These are phyloP conservation scores for Notolepis coatsorum DNA, from an alignment of 2,797 vertebrate species.

Conservation along the genomic window DNA sequence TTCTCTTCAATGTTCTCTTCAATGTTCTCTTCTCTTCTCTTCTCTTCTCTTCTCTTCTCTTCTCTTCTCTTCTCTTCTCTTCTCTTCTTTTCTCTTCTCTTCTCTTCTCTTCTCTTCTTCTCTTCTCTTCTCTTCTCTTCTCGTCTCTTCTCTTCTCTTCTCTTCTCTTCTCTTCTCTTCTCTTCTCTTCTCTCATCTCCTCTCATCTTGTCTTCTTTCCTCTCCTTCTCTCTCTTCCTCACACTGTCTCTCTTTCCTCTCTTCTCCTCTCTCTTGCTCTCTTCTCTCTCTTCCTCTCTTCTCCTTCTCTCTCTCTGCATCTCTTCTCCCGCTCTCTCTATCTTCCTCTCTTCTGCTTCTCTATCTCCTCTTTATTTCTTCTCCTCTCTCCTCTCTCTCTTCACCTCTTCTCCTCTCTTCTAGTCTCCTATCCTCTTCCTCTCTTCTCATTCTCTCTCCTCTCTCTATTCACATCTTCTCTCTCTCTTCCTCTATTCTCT, in stretches of 20 bases:
- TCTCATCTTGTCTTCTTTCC: background rate
- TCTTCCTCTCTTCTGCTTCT: background rate
- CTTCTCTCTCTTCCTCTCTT: background rate
- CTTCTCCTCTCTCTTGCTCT: background rate
- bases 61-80: constrained; percentile 1
- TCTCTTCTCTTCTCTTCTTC: too few species aligned
- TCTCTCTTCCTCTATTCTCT: background rate
- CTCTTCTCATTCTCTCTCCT: background rate
- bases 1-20: constrained; percentile 32
- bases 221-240: background rate
- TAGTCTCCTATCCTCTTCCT: constrained; percentile 2
- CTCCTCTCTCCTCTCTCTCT: constrained; percentile 23
- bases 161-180: constrained; percentile 8
- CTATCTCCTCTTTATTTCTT: constrained; percentile 7
- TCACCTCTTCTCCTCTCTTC: background rate
- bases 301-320: background rate
- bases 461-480: background rate
- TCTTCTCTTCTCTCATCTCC: background rate
- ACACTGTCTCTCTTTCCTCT: too few species aligned
- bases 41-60: constrained; percentile 4
- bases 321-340: background rate
- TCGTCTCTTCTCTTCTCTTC: too few species aligned
- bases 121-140: too few species aligned
- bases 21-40: constrained; percentile 34
- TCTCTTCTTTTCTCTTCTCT: too few species aligned